Conservation (phyloP, 1,140 invertebrate species). For the Holcopasites calliopsidis region DNA sequence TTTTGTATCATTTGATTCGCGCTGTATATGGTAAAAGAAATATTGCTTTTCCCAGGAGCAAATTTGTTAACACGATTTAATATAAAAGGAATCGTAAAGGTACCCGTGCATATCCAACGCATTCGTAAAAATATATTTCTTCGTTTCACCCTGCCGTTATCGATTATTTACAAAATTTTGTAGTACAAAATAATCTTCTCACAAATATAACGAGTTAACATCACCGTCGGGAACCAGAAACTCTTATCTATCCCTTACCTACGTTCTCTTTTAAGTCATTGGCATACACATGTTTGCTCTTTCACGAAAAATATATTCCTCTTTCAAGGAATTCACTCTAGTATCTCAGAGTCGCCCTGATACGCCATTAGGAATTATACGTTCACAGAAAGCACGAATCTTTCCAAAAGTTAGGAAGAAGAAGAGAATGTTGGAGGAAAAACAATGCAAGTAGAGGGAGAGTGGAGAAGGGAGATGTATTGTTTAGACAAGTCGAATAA, state of each 20-base stretch:
- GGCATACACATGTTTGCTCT: constrained; percentile 28
- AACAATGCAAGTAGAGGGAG: too few relatives aligned
- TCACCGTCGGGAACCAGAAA: neutral
- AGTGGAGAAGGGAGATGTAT: constrained; percentile 1
- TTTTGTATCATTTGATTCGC: too few relatives aligned
- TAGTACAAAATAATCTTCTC: constrained; percentile 48
- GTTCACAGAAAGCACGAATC: neutral
- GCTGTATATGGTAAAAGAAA: too few relatives aligned
- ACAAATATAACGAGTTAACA: constrained; percentile 31
- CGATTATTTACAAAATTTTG: constrained; percentile 45
- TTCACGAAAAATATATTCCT: constrained; percentile 30
- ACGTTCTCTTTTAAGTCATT: constrained; percentile 1
- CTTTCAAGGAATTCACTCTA: neutral
- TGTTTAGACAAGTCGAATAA: constrained; percentile 58
- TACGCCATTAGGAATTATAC: neutral
- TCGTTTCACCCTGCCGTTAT: constrained; percentile 13
- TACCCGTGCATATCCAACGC: constrained; percentile 7
- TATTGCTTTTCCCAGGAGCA: too few relatives aligned
- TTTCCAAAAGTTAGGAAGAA: neutral
- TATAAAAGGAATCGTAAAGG: neutral
- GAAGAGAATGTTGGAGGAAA: neutral
- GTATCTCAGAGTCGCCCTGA: neutral
- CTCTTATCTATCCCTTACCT: constrained; percentile 21
- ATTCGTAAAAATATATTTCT: neutral
- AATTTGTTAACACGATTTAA: too few relatives aligned